Conservation (phyloP, 2,113 vertebrate species). For the Muscicapa adusta region DNA sequence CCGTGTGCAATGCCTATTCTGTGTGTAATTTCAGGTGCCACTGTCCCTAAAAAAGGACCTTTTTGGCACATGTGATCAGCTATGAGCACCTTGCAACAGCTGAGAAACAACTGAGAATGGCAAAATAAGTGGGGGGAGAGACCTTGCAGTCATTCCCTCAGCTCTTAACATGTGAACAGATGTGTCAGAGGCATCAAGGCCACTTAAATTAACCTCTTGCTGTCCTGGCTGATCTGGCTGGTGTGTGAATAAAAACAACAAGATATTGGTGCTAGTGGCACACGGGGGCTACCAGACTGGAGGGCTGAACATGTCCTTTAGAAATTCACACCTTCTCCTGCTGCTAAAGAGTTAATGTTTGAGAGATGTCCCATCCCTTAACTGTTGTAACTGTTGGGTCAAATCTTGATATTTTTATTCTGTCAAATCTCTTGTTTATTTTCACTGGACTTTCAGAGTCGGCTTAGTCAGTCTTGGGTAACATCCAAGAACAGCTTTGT, state of each 20-base stretch:
- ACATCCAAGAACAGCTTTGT: neutral
- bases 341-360: neutral
- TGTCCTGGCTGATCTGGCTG: neutral
- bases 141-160: neutral
- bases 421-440: neutral
- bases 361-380: neutral
- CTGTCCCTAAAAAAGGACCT: neutral
- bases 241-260: neutral
- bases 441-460: neutral
- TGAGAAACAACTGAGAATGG: neutral
- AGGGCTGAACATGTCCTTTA: neutral
- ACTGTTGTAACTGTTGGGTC: neutral
- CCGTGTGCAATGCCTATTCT: accelerated
- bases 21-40: neutral
- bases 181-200: neutral
- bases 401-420: neutral
- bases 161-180: neutral
- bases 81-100: neutral
- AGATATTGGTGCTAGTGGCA: neutral
- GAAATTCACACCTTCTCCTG: neutral
- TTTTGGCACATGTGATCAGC: neutral
- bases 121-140: neutral
- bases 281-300: neutral
- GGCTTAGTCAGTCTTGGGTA: neutral
- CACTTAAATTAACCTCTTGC: neutral